Percentiles rank a stretch among this genome's conserved stretches.
phyloP scores from a whole-genome alignment of 2,797 vertebrate species.

The Ciconia nigra region DNA sequence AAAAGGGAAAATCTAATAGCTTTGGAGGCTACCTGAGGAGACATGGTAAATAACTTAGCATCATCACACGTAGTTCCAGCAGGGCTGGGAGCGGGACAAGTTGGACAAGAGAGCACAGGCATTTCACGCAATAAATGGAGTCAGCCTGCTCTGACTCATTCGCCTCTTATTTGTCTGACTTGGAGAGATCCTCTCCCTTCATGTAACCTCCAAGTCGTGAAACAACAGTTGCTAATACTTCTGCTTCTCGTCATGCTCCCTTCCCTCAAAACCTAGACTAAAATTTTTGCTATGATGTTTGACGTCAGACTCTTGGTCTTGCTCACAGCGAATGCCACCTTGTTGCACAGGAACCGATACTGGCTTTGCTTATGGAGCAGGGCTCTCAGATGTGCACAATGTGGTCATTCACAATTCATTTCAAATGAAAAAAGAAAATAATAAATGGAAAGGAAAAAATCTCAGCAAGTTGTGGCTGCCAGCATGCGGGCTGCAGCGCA shows the following conservation, averaged over 20 bases:
- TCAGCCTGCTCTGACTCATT: constrained; percentile 4
- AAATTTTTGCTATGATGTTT: not conserved
- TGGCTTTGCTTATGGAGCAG: not conserved
- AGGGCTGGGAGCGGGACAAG: not conserved
- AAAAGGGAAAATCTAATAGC: not conserved
- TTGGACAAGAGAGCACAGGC: constrained; percentile 4
- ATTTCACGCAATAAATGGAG: not conserved
- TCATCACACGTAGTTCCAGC: not conserved
- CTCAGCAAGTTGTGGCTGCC: not conserved
- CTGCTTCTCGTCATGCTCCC: not conserved
- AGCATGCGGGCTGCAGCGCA: not conserved
- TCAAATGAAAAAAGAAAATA: not conserved
- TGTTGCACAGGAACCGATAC: not conserved
- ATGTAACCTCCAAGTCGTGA: not conserved
- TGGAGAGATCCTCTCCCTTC: not conserved
- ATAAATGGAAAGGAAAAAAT: not conserved
- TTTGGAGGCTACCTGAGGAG: constrained; percentile 3
- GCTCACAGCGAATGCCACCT: not conserved
- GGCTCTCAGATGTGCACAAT: fast-evolving
- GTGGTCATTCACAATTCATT: not conserved
- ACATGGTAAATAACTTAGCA: not conserved
- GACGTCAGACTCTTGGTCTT: not conserved
- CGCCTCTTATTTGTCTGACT: not conserved
- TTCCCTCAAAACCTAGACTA: not conserved
- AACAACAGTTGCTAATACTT: not conserved